Percentiles rank a stretch among this genome's conserved stretches.
Evolutionary conservation across 2,113 vertebrate species (phyloP).

Genomic region (Promerops cafer): DNA sequence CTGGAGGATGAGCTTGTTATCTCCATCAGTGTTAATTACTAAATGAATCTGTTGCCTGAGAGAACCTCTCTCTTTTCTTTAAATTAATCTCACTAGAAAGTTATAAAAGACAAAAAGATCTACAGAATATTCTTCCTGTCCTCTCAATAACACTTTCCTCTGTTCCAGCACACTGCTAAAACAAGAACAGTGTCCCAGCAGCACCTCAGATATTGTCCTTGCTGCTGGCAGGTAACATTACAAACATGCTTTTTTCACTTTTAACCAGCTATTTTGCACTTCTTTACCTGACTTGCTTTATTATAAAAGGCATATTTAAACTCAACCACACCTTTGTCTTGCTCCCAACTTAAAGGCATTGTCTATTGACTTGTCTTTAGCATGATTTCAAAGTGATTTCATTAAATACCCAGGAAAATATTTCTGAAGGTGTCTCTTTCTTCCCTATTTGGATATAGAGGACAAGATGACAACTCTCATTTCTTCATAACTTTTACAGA

Average conservation of each 20-base stretch:
- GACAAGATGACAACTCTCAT: background rate
- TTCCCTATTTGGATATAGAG: background rate
- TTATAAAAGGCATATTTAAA: background rate
- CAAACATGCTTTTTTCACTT: background rate
- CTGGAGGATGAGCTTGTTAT: background rate
- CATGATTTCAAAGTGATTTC: background rate
- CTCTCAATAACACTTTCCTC: background rate
- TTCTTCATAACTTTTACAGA: background rate
- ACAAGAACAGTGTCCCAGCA: background rate
- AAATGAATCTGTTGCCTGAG: background rate
- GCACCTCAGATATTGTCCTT: background rate
- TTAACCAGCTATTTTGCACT: background rate
- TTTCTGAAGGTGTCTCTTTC: background rate
- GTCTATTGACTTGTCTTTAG: background rate
- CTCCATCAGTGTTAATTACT: background rate
- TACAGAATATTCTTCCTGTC: background rate
- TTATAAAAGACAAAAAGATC: background rate
- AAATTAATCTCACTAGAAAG: background rate
- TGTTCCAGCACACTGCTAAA: background rate
- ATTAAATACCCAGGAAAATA: background rate
- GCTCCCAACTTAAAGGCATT: background rate
- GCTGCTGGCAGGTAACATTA: background rate
- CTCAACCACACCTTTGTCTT: background rate
- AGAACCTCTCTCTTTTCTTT: background rate
- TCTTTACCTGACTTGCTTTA: background rate